Evolutionary conservation across 2,113 vertebrate species (phyloP).

Genomic region (Pseudonaja textilis): DNA sequence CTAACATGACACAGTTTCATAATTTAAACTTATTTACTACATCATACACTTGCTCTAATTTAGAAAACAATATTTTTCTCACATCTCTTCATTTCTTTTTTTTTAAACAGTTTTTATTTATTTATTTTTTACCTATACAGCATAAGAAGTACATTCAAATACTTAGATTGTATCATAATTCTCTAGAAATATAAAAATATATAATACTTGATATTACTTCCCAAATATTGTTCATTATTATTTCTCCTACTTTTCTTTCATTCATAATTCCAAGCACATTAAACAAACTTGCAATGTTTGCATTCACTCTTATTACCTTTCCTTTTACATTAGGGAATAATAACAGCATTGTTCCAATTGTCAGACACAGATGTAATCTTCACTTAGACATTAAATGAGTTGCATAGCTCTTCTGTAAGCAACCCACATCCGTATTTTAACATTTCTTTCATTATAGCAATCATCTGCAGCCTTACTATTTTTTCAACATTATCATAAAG

Average conservation of each 20-base stretch:
- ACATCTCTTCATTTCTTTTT: too few relatives aligned
- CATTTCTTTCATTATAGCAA: background rate
- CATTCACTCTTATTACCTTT: background rate
- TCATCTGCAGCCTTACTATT: background rate
- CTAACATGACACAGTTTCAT: too few relatives aligned
- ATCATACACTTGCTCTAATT: too few relatives aligned
- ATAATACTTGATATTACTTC: background rate
- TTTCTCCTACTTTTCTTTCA: background rate
- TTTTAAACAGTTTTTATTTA: too few relatives aligned
- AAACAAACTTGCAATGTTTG: background rate
- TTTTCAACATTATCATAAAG: background rate
- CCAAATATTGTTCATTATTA: background rate
- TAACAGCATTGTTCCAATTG: background rate
- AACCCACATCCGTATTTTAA: background rate
- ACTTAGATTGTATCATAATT: background rate
- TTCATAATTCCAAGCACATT: background rate
- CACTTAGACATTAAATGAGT: background rate
- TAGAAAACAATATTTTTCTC: too few relatives aligned
- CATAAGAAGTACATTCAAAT: background rate
- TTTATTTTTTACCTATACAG: background rate
- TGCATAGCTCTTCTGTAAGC: background rate
- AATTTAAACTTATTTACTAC: too few relatives aligned
- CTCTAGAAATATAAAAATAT: background rate
- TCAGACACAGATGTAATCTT: background rate
- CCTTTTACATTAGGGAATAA: background rate